Evolutionary conservation across 2,888 invertebrate genomes (phyloP), one percentile per base, ranked within the genome.

Genomic region (Polyommatus iphigenia): DNA sequence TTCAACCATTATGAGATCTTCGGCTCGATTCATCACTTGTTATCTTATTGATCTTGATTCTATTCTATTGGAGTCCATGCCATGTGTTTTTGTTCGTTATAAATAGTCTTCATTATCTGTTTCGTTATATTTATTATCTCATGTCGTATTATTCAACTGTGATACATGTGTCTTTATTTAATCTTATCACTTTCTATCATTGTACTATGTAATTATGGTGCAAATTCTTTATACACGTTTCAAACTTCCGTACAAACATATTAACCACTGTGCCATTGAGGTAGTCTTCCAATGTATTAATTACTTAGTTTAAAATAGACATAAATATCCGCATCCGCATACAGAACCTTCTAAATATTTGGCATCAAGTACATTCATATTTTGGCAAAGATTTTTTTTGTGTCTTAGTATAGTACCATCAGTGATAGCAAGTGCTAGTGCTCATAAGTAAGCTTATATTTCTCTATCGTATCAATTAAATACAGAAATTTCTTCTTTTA

Each of bases 261-360:
- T 46, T 46, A 72, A 41, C 24, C 10, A n/a, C 20, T n/a, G 13
- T 41, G 46, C 24, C 75, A 75, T 29, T 54, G 54, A 75, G 50
- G 46, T 6, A 75, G 50, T 75, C 2, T 18, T 29, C 15, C 24
- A 75, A 75, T 15, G 50, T 75, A 3, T 76, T 29, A 6, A 76
- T 59, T 41, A 59, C 41, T 57, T 18, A 77, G 57, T 29, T 77
- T 59, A 72, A 73, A 72, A 77, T 77, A 73, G 41, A 41, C 57
- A 59, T 18, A 77, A 72, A 73, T 57, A 73, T 36, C 18, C 57
- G 20, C 73, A 2, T 72, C 72, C 77, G 41, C 72, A 59, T 72
- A 54, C 41, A 77, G 24, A 77, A 77, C 72, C 77, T 77, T 72
- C 72, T 73, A 72, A 72, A 72, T 72, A 73, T 71, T 78, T 78